Base-by-base conservation (phyloP, 2,888 invertebrate species). In the Trachelus iudaicus region DNA sequence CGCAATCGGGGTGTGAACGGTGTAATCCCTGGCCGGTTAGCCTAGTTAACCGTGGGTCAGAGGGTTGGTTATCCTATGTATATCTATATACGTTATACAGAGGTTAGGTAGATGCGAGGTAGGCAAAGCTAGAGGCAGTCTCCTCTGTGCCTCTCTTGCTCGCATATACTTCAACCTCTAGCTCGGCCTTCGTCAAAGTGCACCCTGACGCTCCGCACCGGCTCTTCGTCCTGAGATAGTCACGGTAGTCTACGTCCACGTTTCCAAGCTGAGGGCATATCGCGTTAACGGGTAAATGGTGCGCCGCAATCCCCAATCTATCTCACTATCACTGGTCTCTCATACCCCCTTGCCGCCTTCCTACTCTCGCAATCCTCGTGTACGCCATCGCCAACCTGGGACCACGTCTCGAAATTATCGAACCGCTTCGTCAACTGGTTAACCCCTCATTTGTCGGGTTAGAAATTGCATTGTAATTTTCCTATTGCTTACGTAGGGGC, bases 221-320 rank as follows among this genome's bases (percentile, higher is more conserved):
- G 6, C 56, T 23, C 56, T 23, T 23, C 56, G 23, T 56, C 56
- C 56, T 56, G 23, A 23, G 56, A 56, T 56, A 56, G 23, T 56
- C 23, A 15, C 6, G 56, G 23, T 56, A 9, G 56, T n/a, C 23
- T 56, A 56, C 23, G 9, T 56, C 56, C 56, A 9, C 56, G 56
- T 56, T 56, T 9, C 56, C 56, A 31, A 23, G 79, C 69, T 79
- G 77, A 76, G 78, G 76, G 77, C 79, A 77, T 79, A 81, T 82
- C 81, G 80, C 80, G 79, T 85, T 85, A 83, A 81, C 83, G 76
- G 79, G 77, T 77, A 80, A 84, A 84, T 80, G 81, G 79, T 74
- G 76, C 78, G 80, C 80, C 77, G 76, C 69, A 76, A 81, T 82
- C 81, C 79, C 76, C 81, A 79, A 83, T 82, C 81, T 82, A 82